Base-by-base conservation (phyloP, 1,140 invertebrate genomes). In the Druon quercuslanigerum region DNA sequence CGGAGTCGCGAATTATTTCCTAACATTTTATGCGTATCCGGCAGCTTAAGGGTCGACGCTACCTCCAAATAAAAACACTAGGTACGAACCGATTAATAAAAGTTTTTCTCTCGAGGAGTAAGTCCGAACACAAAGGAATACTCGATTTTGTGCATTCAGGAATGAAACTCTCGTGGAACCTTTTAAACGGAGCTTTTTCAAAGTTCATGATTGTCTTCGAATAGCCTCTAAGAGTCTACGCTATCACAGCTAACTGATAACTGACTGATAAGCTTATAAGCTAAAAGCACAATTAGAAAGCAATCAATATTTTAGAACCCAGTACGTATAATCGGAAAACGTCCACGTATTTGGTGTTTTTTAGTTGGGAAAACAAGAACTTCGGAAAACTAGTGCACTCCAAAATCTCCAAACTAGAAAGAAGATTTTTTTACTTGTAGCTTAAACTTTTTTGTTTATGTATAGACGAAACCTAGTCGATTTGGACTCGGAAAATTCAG, bases 11-110 rank as follows among this genome's bases (percentile, higher is more conserved):
- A 85, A 73, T 77, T 76, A 82, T 70, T 81, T 54, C 56, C 56
- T 73, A 82, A 83, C 74, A 72, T 76, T 82, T 82, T 82, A 84
- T 79, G 56, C 73, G 75, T 83, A 81, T 77, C 72, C 78, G 77
- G 72, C 79, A 80, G 76, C 76, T 79, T 80, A 82, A 76, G 72
- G 75, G 74, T 40, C 60, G 77, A 82, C 71, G 72, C 72, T 19
- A 82, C 72, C 73, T 81, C 57, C 70, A 54, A 81, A 76, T 76
- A 76, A 78, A 16, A 19, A 74, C 81, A 81, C 81, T 79, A 71
- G 57, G 33, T 52, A 71, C 60, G 78, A 77, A 83, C 52, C 73
- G 79, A 52, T 72, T 25, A 17, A 19, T 51, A 52, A 50, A 70
- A 73, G 14, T 54, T 73, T 78, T 60, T 52, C 17, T 78, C 25